Base-by-base conservation (phyloP, 1,140 invertebrate species). In the Pseudomyrmex cubaensis region DNA sequence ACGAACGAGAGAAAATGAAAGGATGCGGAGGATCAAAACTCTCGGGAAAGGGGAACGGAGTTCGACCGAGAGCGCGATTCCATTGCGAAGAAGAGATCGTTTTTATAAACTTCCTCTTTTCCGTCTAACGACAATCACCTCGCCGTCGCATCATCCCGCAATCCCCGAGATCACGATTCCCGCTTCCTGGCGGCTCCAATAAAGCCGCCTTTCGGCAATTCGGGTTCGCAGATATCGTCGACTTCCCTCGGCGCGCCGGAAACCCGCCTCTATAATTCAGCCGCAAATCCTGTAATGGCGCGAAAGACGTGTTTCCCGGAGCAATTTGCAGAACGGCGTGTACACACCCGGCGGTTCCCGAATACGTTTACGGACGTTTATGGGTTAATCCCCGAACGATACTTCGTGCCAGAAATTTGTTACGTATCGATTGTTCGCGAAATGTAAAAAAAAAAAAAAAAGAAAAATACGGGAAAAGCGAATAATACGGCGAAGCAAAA, bases 281-380 rank as follows among this genome's bases (percentile, higher is more conserved):
- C 76, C 66, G 76, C 44, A 80, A 80, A 80, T 72, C 76, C 76
- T 50, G 57, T 80, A 80, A 80, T 59, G 46, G 54, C 54, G 76
- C 56, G 76, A 80, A 80, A 80, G 76, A 80, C 66, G 12, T 80
- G 76, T 72, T 80, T 80, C 76, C 52, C 20, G 76, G 46, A 72
- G 76, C 76, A 80, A 70, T 80, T 80, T 80, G 54, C 66, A 56
- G 76, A 78, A 78, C 66, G 46, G 15, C 44, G 20, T 80, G 54
- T 61, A 72, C 56, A 20, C 44, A 35, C 35, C 35, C 20, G 20
- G 20, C 20, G 35, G 35, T 5, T 35, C 35, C 12, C 25, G 46
- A 48, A 80, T 59, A 72, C 76, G 44, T 35, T 54, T 54, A 59
- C 13, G 1, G 10, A 66, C n/a, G 56, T 25, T 35, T 35, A 35